Base-by-base conservation (phyloP, 2,113 vertebrate genomes). In the Alligator sinensis region DNA sequence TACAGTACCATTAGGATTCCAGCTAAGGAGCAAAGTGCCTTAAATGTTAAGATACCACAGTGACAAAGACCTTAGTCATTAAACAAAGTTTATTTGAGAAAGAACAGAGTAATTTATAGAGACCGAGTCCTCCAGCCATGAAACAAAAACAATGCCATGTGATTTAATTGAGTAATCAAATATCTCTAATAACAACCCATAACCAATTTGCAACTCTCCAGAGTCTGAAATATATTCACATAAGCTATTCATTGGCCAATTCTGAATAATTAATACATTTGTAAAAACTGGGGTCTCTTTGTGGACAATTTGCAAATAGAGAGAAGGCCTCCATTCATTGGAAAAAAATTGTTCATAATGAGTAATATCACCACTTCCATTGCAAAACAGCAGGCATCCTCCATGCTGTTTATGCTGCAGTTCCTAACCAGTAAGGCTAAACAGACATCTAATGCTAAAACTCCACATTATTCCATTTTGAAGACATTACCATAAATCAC, bases 401-500 rank as follows among this genome's bases (percentile, higher is more conserved):
- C 87, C 55, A 84, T 0, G 1, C 17, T 75, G 60, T 76, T 92
- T 77, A 77, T 21, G 18, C 85, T 77, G 80, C 89, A 80, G 34
- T 59, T 70, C 78, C 55, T 61, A 91, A 82, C 9, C 83, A 88
- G 61, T 30, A 91, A 91, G 55, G 89, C 60, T 89, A 94, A 88
- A 62, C 70, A 55, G 64, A 88, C 91, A 96, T 96, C 89, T 96
- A 89, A 61, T 95, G 75, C 75, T 95, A 84, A 85, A 92, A 92
- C 77, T 81, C 78, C 85, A 74, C 80, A 58, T n/a, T 91, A 47
- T 15, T 60, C 79, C 61, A 91, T 92, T 91, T 88, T 91, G 92
- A 91, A 93, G 96, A 64, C 76, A 55, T 82, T 78, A 24, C 72
- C 87, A 92, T 97, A 92, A 96, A 97, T 96, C 95, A 96, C 87